Conservation (phyloP, 92 coral and sea anemone genomes). For the Actinostola sp. region DNA sequence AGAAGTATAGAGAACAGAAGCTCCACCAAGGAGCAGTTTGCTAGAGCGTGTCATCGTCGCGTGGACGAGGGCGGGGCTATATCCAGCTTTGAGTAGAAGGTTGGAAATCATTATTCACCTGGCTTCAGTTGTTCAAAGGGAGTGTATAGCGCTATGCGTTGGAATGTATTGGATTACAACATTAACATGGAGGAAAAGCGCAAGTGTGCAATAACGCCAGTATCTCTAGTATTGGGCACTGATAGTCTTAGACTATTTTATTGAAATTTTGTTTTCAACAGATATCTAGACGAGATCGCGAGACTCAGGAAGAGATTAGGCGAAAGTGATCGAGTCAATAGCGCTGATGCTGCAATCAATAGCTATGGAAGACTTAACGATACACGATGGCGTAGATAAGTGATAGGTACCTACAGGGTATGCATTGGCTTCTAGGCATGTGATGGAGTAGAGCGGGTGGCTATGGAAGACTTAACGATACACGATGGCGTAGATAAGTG, state of each 20-base stretch:
- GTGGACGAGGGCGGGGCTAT: too few species aligned
- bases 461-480: not conserved
- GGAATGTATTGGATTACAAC: too few species aligned
- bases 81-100: too few species aligned
- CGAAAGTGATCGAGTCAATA: slow-evolving; percentile 18
- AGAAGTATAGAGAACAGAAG: too few species aligned
- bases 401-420: not conserved
- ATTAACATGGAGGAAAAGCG: too few species aligned
- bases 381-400: slow-evolving; percentile 10
- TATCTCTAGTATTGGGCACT: not conserved
- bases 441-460: not conserved
- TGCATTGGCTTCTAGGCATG: not conserved
- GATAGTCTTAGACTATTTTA: not conserved
- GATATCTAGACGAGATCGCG: slow-evolving; percentile 15
- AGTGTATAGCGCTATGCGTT: too few species aligned
- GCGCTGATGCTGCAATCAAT: slow-evolving; percentile 24
- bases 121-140: too few species aligned
- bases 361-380: slow-evolving; percentile 4
- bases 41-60: too few species aligned
- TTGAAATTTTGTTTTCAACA: not conserved
- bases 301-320: slow-evolving; percentile 11
- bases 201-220: not conserved
- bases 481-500: too few species aligned
- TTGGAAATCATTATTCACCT: too few species aligned
- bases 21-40: too few species aligned